Evolutionary conservation across 2,113 vertebrate genomes (phyloP).

Genomic region (Coturnix japonica): DNA sequence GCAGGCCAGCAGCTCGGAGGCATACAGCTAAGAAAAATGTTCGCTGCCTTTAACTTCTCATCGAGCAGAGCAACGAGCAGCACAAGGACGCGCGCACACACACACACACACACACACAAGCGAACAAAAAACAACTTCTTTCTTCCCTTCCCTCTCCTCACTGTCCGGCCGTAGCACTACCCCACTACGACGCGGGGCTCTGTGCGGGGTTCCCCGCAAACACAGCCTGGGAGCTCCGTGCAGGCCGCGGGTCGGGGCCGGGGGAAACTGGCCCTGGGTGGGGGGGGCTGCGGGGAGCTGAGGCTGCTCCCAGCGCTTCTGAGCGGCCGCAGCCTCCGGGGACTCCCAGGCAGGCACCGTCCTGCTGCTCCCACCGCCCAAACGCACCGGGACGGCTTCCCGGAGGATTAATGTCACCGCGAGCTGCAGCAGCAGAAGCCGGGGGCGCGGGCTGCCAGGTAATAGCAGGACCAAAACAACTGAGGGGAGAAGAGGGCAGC

Average conservation of each 20-base stretch:
- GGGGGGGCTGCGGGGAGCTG: not conserved
- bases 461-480: not conserved
- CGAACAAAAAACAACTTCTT: not conserved
- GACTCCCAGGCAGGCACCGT: not conserved
- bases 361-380: constrained; percentile 27
- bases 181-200: not conserved
- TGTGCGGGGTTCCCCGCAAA: not conserved
- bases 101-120: not conserved
- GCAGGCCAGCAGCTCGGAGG: constrained; percentile 82
- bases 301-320: not conserved
- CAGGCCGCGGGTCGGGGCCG: not conserved
- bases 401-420: constrained; percentile 16
- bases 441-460: not conserved
- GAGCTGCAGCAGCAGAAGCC: not conserved
- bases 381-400: constrained; percentile 11
- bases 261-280: not conserved
- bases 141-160: not conserved
- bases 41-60: constrained; percentile 74
- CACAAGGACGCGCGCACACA: not conserved
- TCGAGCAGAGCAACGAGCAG: constrained; percentile 60
- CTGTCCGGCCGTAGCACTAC: not conserved
- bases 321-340: not conserved
- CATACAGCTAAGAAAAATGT: constrained; percentile 81
- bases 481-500: not conserved
- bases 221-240: not conserved